Conservation (phyloP, 2,888 invertebrate genomes). For the Phania funesta region DNA sequence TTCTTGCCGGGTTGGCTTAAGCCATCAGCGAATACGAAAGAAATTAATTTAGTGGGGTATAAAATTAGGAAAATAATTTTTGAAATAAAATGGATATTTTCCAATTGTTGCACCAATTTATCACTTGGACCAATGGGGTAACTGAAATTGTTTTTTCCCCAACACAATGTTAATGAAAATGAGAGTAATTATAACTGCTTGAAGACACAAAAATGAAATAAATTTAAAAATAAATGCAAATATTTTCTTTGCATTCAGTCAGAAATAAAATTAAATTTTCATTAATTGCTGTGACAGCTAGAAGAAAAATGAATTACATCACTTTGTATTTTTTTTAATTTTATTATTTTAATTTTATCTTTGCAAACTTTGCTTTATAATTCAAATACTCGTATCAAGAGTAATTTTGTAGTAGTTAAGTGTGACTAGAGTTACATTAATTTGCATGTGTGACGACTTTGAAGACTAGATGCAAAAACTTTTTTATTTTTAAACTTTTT, state of each 20-base stretch:
- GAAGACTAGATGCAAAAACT: no score
- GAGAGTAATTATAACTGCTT: neutral
- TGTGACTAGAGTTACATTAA: no score
- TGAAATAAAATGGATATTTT: no score
- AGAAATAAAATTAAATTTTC: conserved; percentile 6
- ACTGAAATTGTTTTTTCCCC: neutral
- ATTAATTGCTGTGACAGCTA: neutral
- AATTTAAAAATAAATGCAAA: conserved; percentile 43
- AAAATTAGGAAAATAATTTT: no score
- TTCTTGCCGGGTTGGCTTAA: no score
- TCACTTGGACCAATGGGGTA: no score
- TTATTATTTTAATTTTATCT: neutral
- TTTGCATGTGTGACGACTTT: neutral
- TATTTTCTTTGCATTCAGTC: conserved; percentile 23
- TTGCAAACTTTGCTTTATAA: no score
- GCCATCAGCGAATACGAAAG: no score
- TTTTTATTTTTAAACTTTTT: neutral
- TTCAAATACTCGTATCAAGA: no score
- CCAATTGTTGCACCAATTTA: neutral
- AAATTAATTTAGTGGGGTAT: no score
- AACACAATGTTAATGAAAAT: conserved; percentile 2
- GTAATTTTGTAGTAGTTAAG: neutral
- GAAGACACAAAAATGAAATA: neutral
- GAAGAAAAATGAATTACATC: conserved; percentile 43
- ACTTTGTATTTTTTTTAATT: conserved; percentile 17